Evolutionary conservation across 2,113 vertebrate genomes (phyloP).

Genomic region (Rhizomys pruinosus): DNA sequence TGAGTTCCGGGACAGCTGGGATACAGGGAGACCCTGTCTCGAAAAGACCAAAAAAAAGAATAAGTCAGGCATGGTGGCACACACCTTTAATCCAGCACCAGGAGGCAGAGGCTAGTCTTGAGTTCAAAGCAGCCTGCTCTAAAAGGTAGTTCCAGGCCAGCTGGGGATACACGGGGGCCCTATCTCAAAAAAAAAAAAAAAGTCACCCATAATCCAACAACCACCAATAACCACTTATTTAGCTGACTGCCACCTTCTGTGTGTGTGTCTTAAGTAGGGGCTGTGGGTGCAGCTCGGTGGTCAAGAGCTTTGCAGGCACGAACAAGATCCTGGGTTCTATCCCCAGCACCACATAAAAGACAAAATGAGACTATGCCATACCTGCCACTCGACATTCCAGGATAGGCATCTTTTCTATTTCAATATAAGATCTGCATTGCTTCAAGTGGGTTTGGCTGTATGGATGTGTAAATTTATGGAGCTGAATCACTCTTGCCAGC

Average conservation of each 20-base stretch:
- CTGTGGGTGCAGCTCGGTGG: no score
- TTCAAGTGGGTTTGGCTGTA: conserved; percentile 44
- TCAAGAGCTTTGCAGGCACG: not conserved
- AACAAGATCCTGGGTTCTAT: not conserved
- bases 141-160: no score
- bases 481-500: conserved; percentile 2
- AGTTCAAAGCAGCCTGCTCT: no score
- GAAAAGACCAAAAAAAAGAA: no score
- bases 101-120: no score
- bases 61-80: no score
- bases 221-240: conserved; percentile 8
- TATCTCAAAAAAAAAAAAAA: not conserved
- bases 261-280: not conserved
- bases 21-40: no score
- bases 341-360: not conserved
- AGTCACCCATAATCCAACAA: conserved; percentile 12
- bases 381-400: not conserved
- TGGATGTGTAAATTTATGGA: conserved; percentile 34
- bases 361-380: not conserved
- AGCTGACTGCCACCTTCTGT: not conserved
- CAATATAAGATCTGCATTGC: conserved; percentile 41
- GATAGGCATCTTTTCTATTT: conserved; percentile 33
- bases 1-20: no score
- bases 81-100: no score
- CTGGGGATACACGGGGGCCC: no score